Percentiles rank a stretch among this genome's conserved stretches.
Evolutionary conservation across 2,113 vertebrate species (phyloP).

Genomic region (Camarhynchus parvulus): DNA sequence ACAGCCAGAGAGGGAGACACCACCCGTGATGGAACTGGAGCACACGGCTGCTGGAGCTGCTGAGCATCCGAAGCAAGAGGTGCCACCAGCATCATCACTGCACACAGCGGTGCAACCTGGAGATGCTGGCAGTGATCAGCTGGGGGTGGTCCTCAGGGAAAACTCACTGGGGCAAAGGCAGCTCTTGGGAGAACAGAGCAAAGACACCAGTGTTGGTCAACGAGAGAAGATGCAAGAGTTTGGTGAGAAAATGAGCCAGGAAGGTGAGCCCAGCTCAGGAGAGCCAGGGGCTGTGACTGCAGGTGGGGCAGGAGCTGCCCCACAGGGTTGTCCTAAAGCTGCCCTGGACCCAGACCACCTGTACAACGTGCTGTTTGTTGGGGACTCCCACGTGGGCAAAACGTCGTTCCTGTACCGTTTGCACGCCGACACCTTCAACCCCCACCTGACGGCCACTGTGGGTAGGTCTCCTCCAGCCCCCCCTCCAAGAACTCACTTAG

Average conservation of each 20-base stretch:
- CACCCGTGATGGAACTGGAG: rapidly evolving
- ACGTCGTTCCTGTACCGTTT: constrained; percentile 88
- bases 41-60: neutral
- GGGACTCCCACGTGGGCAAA: constrained; percentile 90
- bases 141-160: neutral
- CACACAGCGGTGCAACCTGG: rapidly evolving
- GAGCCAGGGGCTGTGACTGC: neutral
- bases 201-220: neutral
- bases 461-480: constrained; percentile 77
- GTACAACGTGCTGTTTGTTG: constrained; percentile 88
- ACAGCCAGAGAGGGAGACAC: neutral
- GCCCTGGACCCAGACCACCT: constrained; percentile 62
- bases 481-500: rapidly evolving
- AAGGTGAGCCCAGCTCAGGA: neutral
- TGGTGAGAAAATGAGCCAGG: neutral
- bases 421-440: constrained; percentile 75
- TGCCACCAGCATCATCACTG: neutral
- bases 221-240: neutral
- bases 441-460: constrained; percentile 76
- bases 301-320: neutral
- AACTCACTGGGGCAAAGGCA: neutral
- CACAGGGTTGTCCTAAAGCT: neutral
- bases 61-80: neutral
- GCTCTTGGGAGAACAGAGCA: neutral
- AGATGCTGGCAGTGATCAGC: neutral